phyloP scores from a whole-genome alignment of 1,140 invertebrate genomes.

The Drosophila ironensis region DNA sequence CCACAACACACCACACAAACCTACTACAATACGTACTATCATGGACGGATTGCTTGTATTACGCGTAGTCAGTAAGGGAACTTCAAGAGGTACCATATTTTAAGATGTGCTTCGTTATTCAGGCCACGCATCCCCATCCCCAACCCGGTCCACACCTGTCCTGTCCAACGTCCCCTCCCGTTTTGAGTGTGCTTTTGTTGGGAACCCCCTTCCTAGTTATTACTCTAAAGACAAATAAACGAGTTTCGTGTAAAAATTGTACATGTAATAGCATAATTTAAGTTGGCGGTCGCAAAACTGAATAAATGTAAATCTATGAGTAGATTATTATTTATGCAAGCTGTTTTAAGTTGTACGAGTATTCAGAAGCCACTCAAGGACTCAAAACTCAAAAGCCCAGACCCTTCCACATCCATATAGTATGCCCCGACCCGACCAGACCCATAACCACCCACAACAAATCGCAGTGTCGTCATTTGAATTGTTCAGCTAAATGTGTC shows the following conservation, averaged over 20 bases:
- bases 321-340: conserved; percentile 44
- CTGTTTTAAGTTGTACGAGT: conserved; percentile 68
- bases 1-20: conserved; percentile 43
- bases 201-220: conserved; percentile 67
- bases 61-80: conserved; percentile 57
- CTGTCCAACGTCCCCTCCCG: conserved; percentile 7
- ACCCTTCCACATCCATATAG: too few relatives aligned
- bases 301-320: conserved; percentile 54
- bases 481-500: conserved; percentile 78
- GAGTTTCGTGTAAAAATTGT: conserved; percentile 70
- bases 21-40: conserved; percentile 60
- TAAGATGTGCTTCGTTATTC: conserved; percentile 37
- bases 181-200: conserved; percentile 27
- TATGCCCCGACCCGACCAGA: background rate
- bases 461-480: conserved; percentile 47
- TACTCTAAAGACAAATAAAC: conserved; percentile 79
- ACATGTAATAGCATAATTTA: conserved; percentile 79
- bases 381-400: conserved; percentile 7
- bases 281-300: conserved; percentile 69
- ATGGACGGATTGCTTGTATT: conserved; percentile 41
- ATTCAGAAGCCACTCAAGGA: conserved; percentile 50
- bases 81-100: conserved; percentile 42
- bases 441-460: conserved; percentile 9
- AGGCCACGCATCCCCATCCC: conserved; percentile 23
- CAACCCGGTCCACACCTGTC: background rate